These are phyloP conservation scores for Spinus olivaceus DNA, from an alignment of 2,797 vertebrate genomes.

Conservation along the genomic window DNA sequence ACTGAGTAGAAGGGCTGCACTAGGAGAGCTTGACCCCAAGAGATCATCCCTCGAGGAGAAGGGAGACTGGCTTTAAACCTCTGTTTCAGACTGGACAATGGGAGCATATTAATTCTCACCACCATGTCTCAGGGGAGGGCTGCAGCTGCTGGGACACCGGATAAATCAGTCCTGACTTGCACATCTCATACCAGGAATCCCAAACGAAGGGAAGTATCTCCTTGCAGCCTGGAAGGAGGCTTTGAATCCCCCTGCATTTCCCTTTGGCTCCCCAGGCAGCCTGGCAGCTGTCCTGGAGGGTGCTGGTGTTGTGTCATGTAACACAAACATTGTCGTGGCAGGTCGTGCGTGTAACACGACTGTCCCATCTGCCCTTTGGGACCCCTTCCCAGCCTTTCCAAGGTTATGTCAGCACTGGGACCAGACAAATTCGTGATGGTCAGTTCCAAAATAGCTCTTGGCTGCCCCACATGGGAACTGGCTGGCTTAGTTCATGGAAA, in stretches of 20 bases:
- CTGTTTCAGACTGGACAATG: background rate
- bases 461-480: background rate
- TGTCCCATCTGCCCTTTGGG: background rate
- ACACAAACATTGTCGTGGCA: background rate
- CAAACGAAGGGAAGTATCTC: background rate
- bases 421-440: background rate
- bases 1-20: background rate
- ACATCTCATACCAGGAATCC: background rate
- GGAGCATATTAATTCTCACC: slow-evolving; percentile 3
- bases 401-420: background rate
- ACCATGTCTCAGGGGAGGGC: background rate
- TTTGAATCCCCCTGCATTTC: background rate
- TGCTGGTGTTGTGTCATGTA: background rate
- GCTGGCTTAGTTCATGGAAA: slow-evolving; percentile 37
- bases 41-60: background rate
- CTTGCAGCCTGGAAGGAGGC: background rate
- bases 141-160: background rate
- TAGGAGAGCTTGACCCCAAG: background rate
- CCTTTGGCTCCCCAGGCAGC: background rate
- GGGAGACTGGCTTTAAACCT: background rate
- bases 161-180: background rate
- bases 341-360: fast-evolving
- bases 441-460: slow-evolving; percentile 25
- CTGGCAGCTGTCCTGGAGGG: background rate
- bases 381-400: background rate